phyloP scores from a whole-genome alignment of 1,140 invertebrate species.

The Rhagoletis zephyria region DNA sequence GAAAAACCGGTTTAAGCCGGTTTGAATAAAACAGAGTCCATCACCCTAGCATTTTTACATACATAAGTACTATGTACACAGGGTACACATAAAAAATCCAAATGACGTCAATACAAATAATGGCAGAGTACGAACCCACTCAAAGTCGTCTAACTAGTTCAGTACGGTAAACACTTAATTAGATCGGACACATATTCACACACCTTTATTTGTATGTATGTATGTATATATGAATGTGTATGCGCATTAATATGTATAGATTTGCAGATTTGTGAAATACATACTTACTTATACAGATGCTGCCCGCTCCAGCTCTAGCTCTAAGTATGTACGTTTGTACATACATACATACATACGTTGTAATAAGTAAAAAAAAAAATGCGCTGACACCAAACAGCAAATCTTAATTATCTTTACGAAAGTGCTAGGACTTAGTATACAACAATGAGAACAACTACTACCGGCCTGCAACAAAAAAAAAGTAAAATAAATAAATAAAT shows the following conservation, averaged over 20 bases:
- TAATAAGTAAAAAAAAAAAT: neutral
- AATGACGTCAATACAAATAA: conserved; percentile 47
- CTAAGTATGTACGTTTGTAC: neutral
- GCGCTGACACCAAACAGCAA: conserved; percentile 1
- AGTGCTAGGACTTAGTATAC: neutral
- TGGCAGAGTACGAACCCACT: neutral
- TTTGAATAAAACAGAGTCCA: too few relatives aligned
- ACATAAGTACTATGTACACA: neutral
- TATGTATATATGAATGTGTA: neutral
- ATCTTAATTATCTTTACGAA: neutral
- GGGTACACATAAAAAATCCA: neutral
- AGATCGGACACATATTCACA: conserved; percentile 18
- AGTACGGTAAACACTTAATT: conserved; percentile 34
- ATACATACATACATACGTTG: neutral
- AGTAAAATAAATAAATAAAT: too few relatives aligned
- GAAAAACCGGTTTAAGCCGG: too few relatives aligned
- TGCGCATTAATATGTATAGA: neutral
- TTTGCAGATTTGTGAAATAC: neutral
- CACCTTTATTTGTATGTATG: neutral
- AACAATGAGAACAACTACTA: neutral
- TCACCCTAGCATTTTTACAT: too few relatives aligned
- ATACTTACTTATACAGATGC: neutral
- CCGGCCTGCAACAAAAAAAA: too few relatives aligned
- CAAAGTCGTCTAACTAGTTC: conserved; percentile 26
- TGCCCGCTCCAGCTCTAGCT: neutral